Evolutionary conservation across 2,113 vertebrate genomes (phyloP).

Genomic region (Phoenicopterus ruber): DNA sequence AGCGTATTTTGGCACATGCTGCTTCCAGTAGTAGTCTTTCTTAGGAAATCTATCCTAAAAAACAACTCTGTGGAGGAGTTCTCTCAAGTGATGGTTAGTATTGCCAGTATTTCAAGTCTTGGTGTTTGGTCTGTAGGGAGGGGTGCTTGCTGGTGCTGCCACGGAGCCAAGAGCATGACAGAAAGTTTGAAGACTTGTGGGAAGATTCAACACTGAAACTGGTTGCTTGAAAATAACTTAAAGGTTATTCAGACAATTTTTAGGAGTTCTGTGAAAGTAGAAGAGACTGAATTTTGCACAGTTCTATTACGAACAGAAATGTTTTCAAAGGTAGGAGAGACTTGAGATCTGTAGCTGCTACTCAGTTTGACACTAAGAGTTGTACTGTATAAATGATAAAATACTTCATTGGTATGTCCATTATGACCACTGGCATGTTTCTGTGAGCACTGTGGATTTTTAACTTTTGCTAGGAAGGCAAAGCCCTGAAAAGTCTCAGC

Average conservation of each 20-base stretch:
- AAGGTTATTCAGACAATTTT: not conserved
- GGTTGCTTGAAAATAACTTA: not conserved
- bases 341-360: not conserved
- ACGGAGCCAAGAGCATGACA: not conserved
- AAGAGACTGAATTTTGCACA: not conserved
- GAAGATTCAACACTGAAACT: not conserved
- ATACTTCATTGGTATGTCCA: not conserved
- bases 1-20: not conserved
- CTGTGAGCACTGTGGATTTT: not conserved
- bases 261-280: not conserved
- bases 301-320: not conserved
- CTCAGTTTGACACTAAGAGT: not conserved
- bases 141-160: not conserved
- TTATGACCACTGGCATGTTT: not conserved
- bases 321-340: not conserved
- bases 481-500: not conserved
- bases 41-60: not conserved
- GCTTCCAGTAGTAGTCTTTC: not conserved
- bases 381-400: not conserved
- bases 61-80: fast-evolving
- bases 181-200: not conserved
- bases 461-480: not conserved
- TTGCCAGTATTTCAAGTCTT: not conserved
- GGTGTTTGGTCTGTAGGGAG: not conserved
- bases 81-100: not conserved